A percentile compares a stretch with the other conserved stretches of the same genome.
Evolutionary conservation across 2,888 invertebrate genomes (phyloP).

Genomic region (Pyralis farinalis): DNA sequence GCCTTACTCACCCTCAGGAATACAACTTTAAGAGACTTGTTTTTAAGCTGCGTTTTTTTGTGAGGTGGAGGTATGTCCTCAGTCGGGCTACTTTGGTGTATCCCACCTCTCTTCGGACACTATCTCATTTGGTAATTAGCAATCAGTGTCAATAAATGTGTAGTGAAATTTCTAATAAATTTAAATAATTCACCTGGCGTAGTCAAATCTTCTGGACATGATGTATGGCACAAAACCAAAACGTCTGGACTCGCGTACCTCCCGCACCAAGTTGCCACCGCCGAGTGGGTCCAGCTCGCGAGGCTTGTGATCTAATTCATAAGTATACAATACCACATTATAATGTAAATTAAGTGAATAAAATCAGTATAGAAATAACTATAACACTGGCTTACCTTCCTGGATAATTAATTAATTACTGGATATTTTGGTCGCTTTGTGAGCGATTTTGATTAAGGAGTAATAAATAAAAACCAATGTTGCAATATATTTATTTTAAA

Average conservation of each 20-base stretch:
- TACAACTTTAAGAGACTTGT: too few species aligned
- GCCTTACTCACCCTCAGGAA: too few species aligned
- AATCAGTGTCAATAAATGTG: too few species aligned
- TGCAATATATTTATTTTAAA: constrained; percentile 14
- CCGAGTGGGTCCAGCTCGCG: constrained; percentile 59
- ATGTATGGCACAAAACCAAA: constrained; percentile 44
- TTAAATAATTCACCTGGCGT: constrained; percentile 35
- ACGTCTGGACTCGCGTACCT: constrained; percentile 54
- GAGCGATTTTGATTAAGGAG: too few species aligned
- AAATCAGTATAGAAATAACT: too few species aligned
- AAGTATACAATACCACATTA: neutral
- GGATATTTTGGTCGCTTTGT: too few species aligned
- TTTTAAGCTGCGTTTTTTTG: too few species aligned
- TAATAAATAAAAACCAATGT: neutral
- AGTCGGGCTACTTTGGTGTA: too few species aligned
- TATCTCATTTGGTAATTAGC: too few species aligned
- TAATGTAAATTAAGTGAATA: too few species aligned
- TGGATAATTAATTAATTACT: neutral
- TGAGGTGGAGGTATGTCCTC: too few species aligned
- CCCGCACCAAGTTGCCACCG: constrained; percentile 58
- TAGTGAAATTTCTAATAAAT: neutral
- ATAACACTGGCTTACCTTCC: neutral
- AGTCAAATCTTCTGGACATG: constrained; percentile 41
- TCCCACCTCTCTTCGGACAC: too few species aligned
- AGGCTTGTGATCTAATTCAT: constrained; percentile 59